phyloP scores from a whole-genome alignment of 2,888 invertebrate genomes.

The Leptogaster cylindrica region DNA sequence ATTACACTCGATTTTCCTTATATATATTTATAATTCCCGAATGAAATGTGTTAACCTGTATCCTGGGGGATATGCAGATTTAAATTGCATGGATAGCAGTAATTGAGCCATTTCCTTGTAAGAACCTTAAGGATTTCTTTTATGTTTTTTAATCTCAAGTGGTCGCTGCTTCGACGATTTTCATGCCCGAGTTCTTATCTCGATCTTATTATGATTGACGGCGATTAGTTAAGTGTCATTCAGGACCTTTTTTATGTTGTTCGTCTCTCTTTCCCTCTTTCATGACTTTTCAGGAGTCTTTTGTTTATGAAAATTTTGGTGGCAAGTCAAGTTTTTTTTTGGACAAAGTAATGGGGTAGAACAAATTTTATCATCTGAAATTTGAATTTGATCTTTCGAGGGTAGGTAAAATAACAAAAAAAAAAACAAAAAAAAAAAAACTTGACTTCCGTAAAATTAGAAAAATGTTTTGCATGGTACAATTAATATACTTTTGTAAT shows the following conservation, averaged over 20 bases:
- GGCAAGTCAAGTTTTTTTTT: constrained; percentile 16
- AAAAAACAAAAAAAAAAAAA: too few relatives aligned
- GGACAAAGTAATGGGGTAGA: too few relatives aligned
- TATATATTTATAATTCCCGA: not conserved
- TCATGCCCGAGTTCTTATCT: constrained; percentile 3
- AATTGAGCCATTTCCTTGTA: not conserved
- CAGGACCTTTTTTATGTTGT: not conserved
- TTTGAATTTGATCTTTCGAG: too few relatives aligned
- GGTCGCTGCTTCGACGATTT: constrained; percentile 3
- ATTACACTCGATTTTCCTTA: constrained; percentile 3
- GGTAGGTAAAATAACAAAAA: too few relatives aligned
- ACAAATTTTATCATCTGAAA: too few relatives aligned
- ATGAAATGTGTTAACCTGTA: not conserved
- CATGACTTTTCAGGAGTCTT: not conserved
- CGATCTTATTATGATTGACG: constrained; percentile 35
- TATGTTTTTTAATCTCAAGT: not conserved
- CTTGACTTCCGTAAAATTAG: too few relatives aligned
- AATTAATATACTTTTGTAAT: too few relatives aligned
- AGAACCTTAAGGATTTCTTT: constrained; percentile 9
- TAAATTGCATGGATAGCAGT: not conserved
- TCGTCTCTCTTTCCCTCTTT: not conserved
- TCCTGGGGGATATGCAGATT: constrained; percentile 32
- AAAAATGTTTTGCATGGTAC: too few relatives aligned
- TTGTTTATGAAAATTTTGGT: constrained; percentile 8
- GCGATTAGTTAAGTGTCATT: constrained; percentile 18